A percentile compares a stretch with the other conserved stretches of the same genome.
phyloP scores from a whole-genome alignment of 2,797 vertebrate genomes.

The Paratrypauchen microcephalus region DNA sequence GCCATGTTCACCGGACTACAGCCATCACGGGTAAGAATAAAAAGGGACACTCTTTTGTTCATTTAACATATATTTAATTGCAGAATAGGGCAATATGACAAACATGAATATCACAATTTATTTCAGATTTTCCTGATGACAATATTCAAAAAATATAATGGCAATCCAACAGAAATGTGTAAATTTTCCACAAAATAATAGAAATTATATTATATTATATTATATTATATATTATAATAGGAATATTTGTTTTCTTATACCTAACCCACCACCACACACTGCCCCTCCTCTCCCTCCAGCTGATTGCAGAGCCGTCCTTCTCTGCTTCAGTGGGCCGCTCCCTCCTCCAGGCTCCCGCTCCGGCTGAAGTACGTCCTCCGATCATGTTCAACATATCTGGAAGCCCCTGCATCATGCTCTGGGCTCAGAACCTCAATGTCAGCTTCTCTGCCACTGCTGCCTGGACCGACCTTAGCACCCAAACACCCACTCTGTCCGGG shows the following conservation, averaged over 20 bases:
- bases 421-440: constrained; percentile 81
- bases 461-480: constrained; percentile 68
- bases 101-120: too few relatives aligned
- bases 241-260: too few relatives aligned
- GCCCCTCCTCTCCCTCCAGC: constrained; percentile 42
- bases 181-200: too few relatives aligned
- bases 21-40: constrained; percentile 81
- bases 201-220: too few relatives aligned
- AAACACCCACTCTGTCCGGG: constrained; percentile 38
- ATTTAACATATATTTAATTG: too few relatives aligned
- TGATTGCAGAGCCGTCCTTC: constrained; percentile 51
- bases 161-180: too few relatives aligned
- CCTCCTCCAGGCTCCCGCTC: constrained; percentile 64
- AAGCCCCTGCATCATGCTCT: constrained; percentile 83
- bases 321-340: constrained; percentile 69
- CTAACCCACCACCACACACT: too few relatives aligned
- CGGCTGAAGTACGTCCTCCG: constrained; percentile 55
- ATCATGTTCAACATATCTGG: constrained; percentile 64
- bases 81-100: too few relatives aligned
- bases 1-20: constrained; percentile 84
- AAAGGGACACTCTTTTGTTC: too few relatives aligned
- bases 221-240: too few relatives aligned
- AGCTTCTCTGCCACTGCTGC: not conserved
- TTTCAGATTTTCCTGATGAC: too few relatives aligned
- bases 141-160: too few relatives aligned